Conservation (phyloP, 2,888 invertebrate species). For the Spilosoma lubricipeda region DNA sequence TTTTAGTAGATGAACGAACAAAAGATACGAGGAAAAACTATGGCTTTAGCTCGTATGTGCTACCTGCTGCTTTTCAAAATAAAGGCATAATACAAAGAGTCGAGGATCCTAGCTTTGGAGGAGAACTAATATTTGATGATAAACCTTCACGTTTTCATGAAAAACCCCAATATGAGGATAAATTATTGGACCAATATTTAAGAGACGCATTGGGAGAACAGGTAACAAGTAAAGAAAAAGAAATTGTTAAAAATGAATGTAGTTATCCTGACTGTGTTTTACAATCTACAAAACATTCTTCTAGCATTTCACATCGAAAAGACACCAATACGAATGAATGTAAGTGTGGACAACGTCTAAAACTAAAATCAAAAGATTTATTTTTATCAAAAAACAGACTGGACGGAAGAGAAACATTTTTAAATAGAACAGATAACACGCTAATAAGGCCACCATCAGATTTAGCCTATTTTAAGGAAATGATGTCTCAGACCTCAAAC, state of each 20-base stretch:
- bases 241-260: conserved; percentile 38
- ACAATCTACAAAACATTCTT: conserved; percentile 21
- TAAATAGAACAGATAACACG: conserved; percentile 11
- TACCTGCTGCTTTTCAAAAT: conserved; percentile 10
- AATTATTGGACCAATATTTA: conserved; percentile 42
- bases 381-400: conserved; percentile 28
- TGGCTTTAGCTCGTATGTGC: conserved; percentile 23
- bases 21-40: conserved; percentile 20
- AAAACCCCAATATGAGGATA: conserved; percentile 36
- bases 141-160: conserved; percentile 20
- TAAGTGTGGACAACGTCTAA: conserved; percentile 36
- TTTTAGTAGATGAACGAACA: conserved; percentile 9
- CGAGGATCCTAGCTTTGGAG: conserved; percentile 19
- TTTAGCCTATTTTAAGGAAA: conserved; percentile 40
- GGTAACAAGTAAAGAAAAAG: conserved; percentile 24
- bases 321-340: conserved; percentile 37
- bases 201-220: conserved; percentile 41
- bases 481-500: conserved; percentile 27
- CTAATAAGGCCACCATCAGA: conserved; percentile 24
- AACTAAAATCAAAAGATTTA: conserved; percentile 15
- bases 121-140: conserved; percentile 23
- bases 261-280: conserved; percentile 43
- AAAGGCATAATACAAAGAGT: conserved; percentile 19
- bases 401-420: conserved; percentile 24
- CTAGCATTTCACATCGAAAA: conserved; percentile 17